Base-by-base conservation (phyloP, 2,888 invertebrate species). In the Sesamia inferens region DNA sequence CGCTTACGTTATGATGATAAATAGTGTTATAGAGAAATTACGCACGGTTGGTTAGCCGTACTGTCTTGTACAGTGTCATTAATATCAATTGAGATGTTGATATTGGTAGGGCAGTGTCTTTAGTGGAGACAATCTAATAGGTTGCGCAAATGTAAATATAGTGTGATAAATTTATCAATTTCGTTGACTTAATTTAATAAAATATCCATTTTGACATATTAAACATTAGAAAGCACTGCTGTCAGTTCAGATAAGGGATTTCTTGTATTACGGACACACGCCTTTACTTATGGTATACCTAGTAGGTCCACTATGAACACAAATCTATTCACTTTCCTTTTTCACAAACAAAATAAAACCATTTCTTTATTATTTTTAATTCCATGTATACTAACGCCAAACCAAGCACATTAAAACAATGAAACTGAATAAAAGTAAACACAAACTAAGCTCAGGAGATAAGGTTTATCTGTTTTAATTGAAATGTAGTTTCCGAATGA, bases 21-120 rank as follows among this genome's bases (percentile, higher is more conserved):
- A 85, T 84, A 67, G 78, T 79, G 47, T 69, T 79, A 72, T 80
- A 77, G 47, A 79, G 77, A 86, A 83, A 84, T 82, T 76, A 80
- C 82, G 79, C 71, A 79, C 47, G 69, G 78, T 82, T 68, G 59
- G 58, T 70, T 71, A 78, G 68, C 16, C 39, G 65, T 80, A 80
- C 80, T 84, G 83, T 78, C 74, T 66, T 54, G 68, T 72, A 76
- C 72, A 68, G 65, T 64, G 71, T 85, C 86, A 82, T 91, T 90
- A 87, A 88, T 89, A 87, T 86, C 88, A 91, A 90, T 91, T 89
- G 86, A 88, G 65, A 57, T 64, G 59, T 82, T n/a, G 54, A 16
- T 57, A 66, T 72, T 71, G 72, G 75, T 68, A 76, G 74, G 57
- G 47, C 67, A 67, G 61, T 63, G 48, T 75, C 68, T 79, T 66